Evolutionary conservation across 2,113 vertebrate species (phyloP).

Genomic region (Podarcis cretensis): DNA sequence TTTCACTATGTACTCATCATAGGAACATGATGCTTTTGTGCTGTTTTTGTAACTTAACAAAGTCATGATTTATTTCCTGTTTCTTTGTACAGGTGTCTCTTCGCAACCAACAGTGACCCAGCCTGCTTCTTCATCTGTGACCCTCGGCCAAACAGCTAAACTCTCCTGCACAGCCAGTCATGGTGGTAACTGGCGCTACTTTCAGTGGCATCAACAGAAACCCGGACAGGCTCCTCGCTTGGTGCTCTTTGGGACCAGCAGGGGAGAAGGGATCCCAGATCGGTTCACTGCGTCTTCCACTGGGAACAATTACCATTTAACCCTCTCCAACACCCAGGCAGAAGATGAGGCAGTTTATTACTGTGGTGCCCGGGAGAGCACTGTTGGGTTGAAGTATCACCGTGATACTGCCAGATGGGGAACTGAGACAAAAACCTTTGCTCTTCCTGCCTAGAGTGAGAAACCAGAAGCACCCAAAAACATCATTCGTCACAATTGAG

Average conservation of each 20-base stretch:
- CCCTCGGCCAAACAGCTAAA: not conserved
- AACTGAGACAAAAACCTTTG: not conserved
- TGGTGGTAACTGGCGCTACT: accelerated
- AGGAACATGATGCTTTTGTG: not conserved
- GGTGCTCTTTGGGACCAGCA: not conserved
- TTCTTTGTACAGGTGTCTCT: not conserved
- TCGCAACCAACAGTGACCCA: constrained; percentile 11
- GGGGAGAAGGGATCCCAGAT: constrained; percentile 1
- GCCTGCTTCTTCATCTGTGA: not conserved
- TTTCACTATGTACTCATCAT: not conserved
- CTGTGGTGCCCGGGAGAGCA: not conserved
- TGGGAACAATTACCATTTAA: not conserved
- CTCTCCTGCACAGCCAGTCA: not conserved
- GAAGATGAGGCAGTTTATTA: constrained; percentile 30
- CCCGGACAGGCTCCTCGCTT: not conserved
- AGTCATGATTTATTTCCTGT: not conserved
- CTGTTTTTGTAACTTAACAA: not conserved
- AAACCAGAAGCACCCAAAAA: not conserved
- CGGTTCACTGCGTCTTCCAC: not conserved
- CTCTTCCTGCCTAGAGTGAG: not conserved
- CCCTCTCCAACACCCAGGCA: not conserved
- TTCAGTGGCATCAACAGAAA: not conserved
- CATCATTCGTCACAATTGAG: too few species aligned
- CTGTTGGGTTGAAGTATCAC: too few species aligned
- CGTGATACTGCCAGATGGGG: too few species aligned